A percentile compares a stretch with the other conserved stretches of the same genome.
Evolutionary conservation across 1,140 invertebrate genomes (phyloP).

Genomic region (Acyrthosiphon pisum): DNA sequence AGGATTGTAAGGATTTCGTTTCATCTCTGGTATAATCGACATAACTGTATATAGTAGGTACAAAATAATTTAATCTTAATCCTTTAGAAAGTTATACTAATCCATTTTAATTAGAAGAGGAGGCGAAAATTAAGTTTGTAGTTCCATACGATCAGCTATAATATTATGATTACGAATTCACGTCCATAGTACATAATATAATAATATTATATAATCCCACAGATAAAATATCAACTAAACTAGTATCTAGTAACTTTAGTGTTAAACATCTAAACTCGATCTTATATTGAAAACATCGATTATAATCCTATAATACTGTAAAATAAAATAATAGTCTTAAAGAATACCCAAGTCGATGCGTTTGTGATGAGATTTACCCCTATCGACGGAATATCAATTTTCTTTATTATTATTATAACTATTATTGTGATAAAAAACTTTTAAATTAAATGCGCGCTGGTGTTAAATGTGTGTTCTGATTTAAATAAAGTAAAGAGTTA

Average conservation of each 20-base stretch:
- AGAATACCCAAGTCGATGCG: neutral
- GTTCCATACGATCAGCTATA: neutral
- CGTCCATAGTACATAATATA: neutral
- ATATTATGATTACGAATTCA: neutral
- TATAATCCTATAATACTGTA: neutral
- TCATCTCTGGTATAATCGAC: neutral
- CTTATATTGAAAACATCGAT: neutral
- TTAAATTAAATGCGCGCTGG: neutral
- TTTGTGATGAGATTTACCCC: neutral
- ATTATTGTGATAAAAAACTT: slow-evolving; percentile 1
- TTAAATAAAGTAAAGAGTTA: neutral
- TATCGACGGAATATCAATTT: neutral
- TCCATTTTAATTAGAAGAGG: slow-evolving; percentile 19
- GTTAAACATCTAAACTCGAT: neutral
- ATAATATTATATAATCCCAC: too few relatives aligned
- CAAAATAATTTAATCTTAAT: slow-evolving; percentile 13
- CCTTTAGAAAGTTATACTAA: slow-evolving; percentile 29
- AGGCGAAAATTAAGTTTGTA: neutral
- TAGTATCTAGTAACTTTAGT: neutral
- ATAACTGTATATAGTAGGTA: neutral
- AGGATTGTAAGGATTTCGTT: neutral
- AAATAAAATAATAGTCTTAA: neutral
- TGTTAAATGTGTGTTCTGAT: neutral
- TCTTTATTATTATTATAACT: slow-evolving; percentile 7
- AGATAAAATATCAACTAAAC: neutral